These are phyloP conservation scores for Haemorhous mexicanus DNA, from an alignment of 2,113 vertebrate genomes.

Conservation along the genomic window DNA sequence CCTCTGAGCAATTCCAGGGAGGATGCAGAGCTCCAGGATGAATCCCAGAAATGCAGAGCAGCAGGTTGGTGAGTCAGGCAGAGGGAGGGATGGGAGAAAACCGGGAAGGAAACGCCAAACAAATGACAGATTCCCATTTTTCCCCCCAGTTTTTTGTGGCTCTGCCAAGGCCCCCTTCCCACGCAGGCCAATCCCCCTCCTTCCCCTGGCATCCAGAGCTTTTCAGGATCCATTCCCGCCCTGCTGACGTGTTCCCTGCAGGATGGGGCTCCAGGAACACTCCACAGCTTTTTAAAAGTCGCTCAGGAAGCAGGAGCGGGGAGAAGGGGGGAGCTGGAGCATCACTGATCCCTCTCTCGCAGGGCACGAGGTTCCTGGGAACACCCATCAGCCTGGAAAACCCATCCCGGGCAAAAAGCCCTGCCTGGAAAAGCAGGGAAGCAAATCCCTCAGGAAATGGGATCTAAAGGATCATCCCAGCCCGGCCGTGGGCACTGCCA, in stretches of 20 bases:
- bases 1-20: not conserved
- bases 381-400: not conserved
- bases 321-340: not conserved
- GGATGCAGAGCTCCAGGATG: not conserved
- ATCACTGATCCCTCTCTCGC: not conserved
- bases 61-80: slow-evolving; percentile 5
- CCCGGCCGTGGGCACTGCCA: too few species aligned
- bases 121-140: not conserved
- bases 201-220: not conserved
- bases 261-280: not conserved
- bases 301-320: rapidly evolving
- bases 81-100: slow-evolving; percentile 18
- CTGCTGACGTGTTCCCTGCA: not conserved
- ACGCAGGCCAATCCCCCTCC: not conserved
- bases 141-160: not conserved
- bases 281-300: not conserved
- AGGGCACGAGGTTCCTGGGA: not conserved
- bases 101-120: not conserved
- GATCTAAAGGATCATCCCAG: too few species aligned
- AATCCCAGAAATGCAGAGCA: slow-evolving; percentile 1
- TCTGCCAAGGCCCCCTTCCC: not conserved
- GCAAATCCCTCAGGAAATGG: not conserved
- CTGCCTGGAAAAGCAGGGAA: not conserved
- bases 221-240: not conserved
- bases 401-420: not conserved